phyloP scores from a whole-genome alignment of 1,140 invertebrate genomes.

The Frieseomelitta varia region DNA sequence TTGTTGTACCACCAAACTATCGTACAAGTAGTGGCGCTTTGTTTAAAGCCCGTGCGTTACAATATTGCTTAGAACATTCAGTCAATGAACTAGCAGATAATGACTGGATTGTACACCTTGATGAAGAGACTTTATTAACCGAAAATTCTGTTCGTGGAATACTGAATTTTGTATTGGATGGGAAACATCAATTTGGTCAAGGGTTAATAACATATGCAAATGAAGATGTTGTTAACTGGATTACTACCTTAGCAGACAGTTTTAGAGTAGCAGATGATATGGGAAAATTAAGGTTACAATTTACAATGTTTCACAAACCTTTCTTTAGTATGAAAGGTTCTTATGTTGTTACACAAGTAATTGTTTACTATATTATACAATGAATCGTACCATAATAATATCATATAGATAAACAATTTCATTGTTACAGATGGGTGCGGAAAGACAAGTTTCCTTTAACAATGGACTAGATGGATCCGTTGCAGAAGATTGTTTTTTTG shows the following conservation, averaged over 20 bases:
- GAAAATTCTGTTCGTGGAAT: conserved; percentile 96
- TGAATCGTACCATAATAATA: not conserved
- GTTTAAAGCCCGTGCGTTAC: conserved; percentile 97
- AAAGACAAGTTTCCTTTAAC: conserved; percentile 95
- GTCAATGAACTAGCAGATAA: conserved; percentile 93
- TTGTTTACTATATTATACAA: not conserved
- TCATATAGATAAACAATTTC: not conserved
- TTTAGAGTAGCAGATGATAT: conserved; percentile 98
- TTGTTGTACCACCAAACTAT: conserved; percentile 94
- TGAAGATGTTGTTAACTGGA: conserved; percentile 97
- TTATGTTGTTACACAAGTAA: conserved; percentile 95
- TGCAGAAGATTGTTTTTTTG: conserved; percentile 99
- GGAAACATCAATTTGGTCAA: conserved; percentile 98
- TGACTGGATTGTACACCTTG: conserved; percentile 99
- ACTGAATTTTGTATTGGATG: conserved; percentile 97
- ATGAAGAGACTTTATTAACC: conserved; percentile 98
- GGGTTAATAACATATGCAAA: conserved; percentile 99
- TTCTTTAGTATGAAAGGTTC: conserved; percentile 99
- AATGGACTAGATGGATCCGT: conserved; percentile 97
- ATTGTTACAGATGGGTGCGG: conserved; percentile 89
- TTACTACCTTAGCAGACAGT: conserved; percentile 97
- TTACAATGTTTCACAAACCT: conserved; percentile 96
- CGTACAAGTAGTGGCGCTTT: conserved; percentile 94
- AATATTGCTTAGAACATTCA: conserved; percentile 96
- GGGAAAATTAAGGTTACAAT: conserved; percentile 97